These are phyloP conservation scores for Monopterus albus DNA, from an alignment of 2,113 vertebrate species.

Conservation along the genomic window DNA sequence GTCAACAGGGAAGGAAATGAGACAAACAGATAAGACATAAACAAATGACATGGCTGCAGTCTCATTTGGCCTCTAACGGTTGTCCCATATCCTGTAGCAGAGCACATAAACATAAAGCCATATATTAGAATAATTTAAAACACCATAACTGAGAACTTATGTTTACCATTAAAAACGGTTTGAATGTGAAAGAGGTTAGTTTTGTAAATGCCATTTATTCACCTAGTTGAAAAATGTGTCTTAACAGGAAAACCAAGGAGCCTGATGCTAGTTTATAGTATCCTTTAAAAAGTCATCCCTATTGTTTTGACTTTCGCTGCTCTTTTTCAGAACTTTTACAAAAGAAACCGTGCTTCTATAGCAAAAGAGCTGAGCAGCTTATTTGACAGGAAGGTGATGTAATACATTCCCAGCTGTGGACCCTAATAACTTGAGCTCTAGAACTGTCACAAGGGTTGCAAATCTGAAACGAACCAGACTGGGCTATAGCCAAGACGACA, in stretches of 20 bases:
- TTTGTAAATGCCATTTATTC: too few species aligned
- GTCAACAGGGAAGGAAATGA: conserved; percentile 73
- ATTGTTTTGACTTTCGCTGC: too few species aligned
- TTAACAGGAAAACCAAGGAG: neutral
- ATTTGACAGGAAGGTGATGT: conserved; percentile 22
- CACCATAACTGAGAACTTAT: too few species aligned
- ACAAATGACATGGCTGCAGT: conserved; percentile 42
- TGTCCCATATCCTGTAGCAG: conserved; percentile 54
- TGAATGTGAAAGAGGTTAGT: too few species aligned
- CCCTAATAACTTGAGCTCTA: neutral
- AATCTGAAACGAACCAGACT: neutral
- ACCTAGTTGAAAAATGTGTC: too few species aligned
- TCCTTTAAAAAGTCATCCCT: neutral
- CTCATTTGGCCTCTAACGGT: conserved; percentile 23
- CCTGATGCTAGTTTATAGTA: neutral
- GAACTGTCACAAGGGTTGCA: conserved; percentile 6
- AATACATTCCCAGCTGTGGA: conserved; percentile 16
- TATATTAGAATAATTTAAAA: too few species aligned
- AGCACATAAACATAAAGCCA: conserved; percentile 9
- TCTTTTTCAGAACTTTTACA: too few species aligned
- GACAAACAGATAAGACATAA: conserved; percentile 61
- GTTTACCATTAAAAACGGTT: too few species aligned
- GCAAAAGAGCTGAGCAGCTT: too few species aligned
- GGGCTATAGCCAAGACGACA: neutral
- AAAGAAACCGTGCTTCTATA: too few species aligned